These are phyloP conservation scores for Opisthocomus hoazin DNA, from an alignment of 2,113 vertebrate species.

Conservation along the genomic window DNA sequence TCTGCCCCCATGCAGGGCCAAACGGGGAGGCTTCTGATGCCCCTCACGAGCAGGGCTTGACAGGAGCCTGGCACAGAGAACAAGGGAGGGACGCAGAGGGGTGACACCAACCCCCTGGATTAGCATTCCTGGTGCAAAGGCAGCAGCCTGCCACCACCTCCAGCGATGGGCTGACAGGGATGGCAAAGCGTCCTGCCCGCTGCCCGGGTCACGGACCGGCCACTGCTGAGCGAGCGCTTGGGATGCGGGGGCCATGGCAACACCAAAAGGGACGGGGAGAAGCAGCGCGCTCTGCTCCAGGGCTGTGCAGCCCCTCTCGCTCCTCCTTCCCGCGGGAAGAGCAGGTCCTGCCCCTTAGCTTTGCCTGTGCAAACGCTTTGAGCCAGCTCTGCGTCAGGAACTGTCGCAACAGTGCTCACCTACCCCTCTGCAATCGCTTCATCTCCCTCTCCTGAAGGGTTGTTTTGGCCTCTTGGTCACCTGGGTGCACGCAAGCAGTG, in stretches of 20 bases:
- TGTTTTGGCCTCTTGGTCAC: not conserved
- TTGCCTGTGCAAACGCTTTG: not conserved
- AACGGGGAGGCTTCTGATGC: not conserved
- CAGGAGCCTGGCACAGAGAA: not conserved
- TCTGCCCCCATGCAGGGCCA: not conserved
- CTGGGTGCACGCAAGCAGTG: not conserved
- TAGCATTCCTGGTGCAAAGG: not conserved
- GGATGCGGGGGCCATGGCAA: not conserved
- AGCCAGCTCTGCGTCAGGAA: not conserved
- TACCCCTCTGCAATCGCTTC: not conserved
- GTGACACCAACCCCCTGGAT: not conserved
- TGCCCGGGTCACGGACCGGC: not conserved
- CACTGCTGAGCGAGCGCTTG: not conserved
- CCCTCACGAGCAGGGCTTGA: not conserved
- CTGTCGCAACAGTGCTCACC: not conserved
- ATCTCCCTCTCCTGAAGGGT: not conserved
- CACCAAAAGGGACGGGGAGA: not conserved
- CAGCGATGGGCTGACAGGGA: not conserved
- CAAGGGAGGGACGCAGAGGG: accelerated
- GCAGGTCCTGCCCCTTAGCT: not conserved
- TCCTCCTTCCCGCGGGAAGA: not conserved
- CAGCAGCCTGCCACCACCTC: not conserved
- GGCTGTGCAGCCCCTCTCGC: not conserved
- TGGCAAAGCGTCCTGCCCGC: not conserved
- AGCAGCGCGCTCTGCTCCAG: not conserved